phyloP scores from a whole-genome alignment of 2,113 vertebrate genomes.

The Rhinogobius similis region DNA sequence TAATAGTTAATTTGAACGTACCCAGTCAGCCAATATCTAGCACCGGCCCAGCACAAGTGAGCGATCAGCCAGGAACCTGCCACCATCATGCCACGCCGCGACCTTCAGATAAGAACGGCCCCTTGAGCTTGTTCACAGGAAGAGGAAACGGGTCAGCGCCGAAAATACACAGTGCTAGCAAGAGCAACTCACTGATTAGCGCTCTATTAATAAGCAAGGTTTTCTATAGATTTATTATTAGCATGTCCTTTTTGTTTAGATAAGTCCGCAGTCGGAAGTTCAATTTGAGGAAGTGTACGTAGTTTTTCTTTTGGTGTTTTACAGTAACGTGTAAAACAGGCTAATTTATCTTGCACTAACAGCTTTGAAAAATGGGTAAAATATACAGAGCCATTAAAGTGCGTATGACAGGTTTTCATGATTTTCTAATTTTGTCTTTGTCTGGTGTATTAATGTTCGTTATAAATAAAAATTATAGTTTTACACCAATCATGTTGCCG shows the following conservation, averaged over 20 bases:
- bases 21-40: too few relatives aligned
- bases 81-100: slow-evolving; percentile 22
- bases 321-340: neutral
- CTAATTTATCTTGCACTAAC: slow-evolving; percentile 35
- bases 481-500: too few relatives aligned
- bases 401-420: too few relatives aligned
- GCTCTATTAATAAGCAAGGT: slow-evolving; percentile 13
- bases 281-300: neutral
- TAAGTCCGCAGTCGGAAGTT: slow-evolving; percentile 2
- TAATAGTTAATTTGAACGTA: too few relatives aligned
- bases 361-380: slow-evolving; percentile 3
- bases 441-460: too few relatives aligned
- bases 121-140: slow-evolving; percentile 33
- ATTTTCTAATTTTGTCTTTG: too few relatives aligned
- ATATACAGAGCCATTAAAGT: too few relatives aligned
- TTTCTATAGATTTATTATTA: slow-evolving; percentile 31
- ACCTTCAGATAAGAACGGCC: slow-evolving; percentile 24
- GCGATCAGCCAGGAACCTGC: slow-evolving; percentile 2
- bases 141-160: slow-evolving; percentile 22
- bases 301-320: neutral
- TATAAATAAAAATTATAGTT: too few relatives aligned
- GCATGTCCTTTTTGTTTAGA: slow-evolving; percentile 23
- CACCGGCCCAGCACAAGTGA: neutral
- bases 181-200: neutral
- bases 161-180: slow-evolving; percentile 31